Base-by-base conservation (phyloP, 2,797 vertebrate species). In the Sebastolobus altivelis region DNA sequence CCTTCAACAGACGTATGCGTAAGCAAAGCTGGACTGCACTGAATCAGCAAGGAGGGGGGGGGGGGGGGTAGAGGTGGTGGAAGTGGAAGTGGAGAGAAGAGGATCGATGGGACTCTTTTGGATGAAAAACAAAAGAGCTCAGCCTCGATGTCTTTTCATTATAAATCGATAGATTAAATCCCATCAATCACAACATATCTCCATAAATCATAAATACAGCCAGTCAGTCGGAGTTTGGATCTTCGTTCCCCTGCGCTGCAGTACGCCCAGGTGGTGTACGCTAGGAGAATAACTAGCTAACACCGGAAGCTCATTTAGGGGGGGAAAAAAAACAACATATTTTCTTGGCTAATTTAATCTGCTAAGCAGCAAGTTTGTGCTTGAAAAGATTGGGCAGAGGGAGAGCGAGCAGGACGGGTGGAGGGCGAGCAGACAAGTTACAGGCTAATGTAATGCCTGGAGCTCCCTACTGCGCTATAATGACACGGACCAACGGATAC, bases 401-500 rank as follows among this genome's bases (percentile, higher is more conserved):
- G 52, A 65, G 52, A 60, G 62, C 29, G 49, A 13, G 59, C 3
- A 27, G n/a, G 13, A 63, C 1, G 4, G 46, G 40, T 72, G 70
- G 60, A 60, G n/a, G 65, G 6, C 56, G n/a, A 56, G 54, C 46
- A 67, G 58, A 78, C 74, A 60, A 73, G 71, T 74, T 77, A 80
- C 65, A 84, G 76, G 82, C 86, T 92, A 87, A 90, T 83, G 80
- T 82, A 88, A 86, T 54, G 82, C 87, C 82, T 83, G 54, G 43
- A 79, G 63, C 56, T 70, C 75, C 70, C 58, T 62, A 86, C 82
- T 92, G 91, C 81, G 75, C 90, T 83, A 85, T 83, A 89, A 91
- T 86, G 88, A 89, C 87, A 94, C 27, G 59, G 85, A 81, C 90
- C 87, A 91, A 69, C 46, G 70, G 69, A 86, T 84, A 87, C 62